phyloP scores from a whole-genome alignment of 2,113 vertebrate genomes.

The Oreotrochilus melanogaster region DNA sequence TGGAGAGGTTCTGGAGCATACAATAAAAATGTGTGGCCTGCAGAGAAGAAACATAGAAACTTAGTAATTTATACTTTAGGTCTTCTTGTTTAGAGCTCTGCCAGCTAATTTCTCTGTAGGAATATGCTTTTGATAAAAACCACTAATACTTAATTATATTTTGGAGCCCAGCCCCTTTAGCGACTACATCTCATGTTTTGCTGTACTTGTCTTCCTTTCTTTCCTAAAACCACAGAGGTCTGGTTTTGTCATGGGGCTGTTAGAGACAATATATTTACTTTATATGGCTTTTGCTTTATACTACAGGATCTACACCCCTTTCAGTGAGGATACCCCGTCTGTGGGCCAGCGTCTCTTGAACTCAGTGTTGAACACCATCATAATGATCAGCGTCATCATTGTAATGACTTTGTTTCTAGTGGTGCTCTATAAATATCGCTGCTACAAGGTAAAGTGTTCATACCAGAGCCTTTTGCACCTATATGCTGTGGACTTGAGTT shows the following conservation, averaged over 20 bases:
- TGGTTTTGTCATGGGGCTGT: not conserved
- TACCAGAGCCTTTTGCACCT: not conserved
- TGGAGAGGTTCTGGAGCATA: not conserved
- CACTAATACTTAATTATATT: conserved; percentile 34
- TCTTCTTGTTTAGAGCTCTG: not conserved
- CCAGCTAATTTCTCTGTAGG: not conserved
- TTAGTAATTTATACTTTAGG: not conserved
- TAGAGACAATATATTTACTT: not conserved
- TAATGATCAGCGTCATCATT: conserved; percentile 97
- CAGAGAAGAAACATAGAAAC: not conserved
- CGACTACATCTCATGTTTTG: not conserved
- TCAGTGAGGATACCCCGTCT: conserved; percentile 89
- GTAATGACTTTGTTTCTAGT: conserved; percentile 96
- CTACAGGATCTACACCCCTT: conserved; percentile 95
- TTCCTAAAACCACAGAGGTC: not conserved
- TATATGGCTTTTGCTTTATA: not conserved
- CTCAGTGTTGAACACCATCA: conserved; percentile 94
- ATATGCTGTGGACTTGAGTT: not conserved
- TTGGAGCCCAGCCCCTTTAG: not conserved
- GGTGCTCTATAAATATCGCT: conserved; percentile 94
- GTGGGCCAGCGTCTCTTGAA: conserved; percentile 92
- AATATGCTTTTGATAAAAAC: not conserved
- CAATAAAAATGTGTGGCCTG: not conserved
- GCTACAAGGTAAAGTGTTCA: conserved; percentile 88
- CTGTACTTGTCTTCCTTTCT: conserved; percentile 39